Percentiles rank a stretch among this genome's conserved stretches.
Evolutionary conservation across 2,113 vertebrate species (phyloP).

Genomic region (Gasterosteus nipponicus): DNA sequence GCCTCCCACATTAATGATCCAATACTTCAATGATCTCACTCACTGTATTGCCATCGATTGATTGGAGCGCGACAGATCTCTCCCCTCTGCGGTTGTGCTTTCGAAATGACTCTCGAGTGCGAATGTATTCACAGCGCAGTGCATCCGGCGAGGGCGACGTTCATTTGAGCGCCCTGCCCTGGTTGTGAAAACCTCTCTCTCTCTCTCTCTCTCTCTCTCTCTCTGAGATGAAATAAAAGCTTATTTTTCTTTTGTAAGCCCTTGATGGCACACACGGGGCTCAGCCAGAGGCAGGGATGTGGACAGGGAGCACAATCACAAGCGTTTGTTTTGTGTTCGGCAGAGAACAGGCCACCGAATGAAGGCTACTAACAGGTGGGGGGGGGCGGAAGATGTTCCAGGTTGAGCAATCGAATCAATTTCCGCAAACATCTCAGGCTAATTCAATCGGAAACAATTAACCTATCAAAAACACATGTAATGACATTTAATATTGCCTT

Average conservation of each 20-base stretch:
- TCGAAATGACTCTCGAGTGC: background rate
- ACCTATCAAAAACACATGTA: no score
- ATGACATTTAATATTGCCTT: no score
- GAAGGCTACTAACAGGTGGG: no score
- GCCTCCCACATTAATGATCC: background rate
- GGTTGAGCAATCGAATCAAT: no score
- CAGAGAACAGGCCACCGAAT: no score
- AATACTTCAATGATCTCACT: background rate
- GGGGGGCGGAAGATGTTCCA: no score
- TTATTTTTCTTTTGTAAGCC: no score
- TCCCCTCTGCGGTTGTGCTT: background rate
- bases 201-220: no score
- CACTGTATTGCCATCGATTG: background rate
- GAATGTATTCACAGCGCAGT: constrained; percentile 20
- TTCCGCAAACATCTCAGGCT: no score
- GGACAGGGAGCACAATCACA: background rate
- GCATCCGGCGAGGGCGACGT: constrained; percentile 1
- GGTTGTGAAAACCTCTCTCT: background rate
- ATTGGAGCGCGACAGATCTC: background rate
- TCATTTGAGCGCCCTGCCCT: background rate
- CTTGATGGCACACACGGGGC: background rate
- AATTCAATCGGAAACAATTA: no score
- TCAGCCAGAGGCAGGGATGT: background rate
- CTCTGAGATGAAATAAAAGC: background rate
- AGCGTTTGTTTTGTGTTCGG: background rate